Conservation (phyloP, 2,797 vertebrate genomes). For the Pipistrellus nathusii region DNA sequence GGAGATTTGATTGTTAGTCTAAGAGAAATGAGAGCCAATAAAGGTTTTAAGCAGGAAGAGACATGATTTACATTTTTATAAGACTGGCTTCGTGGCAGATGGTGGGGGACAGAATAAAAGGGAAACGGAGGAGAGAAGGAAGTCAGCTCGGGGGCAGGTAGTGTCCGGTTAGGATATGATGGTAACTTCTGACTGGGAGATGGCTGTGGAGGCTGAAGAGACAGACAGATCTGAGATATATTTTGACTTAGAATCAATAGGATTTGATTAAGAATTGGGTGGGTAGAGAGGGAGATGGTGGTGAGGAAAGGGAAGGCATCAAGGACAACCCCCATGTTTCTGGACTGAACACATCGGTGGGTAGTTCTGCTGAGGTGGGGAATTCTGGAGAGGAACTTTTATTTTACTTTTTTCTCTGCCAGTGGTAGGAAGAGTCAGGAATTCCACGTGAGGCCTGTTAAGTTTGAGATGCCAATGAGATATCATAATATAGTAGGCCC, state of each 20-base stretch:
- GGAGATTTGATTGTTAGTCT: not conserved
- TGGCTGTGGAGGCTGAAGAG: not conserved
- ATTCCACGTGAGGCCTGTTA: not conserved
- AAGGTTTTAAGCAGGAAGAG: not conserved
- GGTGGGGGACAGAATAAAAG: not conserved
- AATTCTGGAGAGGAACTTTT: not conserved
- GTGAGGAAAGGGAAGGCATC: not conserved
- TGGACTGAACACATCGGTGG: not conserved
- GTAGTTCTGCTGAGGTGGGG: not conserved
- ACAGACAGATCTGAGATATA: not conserved
- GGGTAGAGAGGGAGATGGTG: not conserved
- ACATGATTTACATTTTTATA: not conserved
- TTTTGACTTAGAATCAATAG: not conserved
- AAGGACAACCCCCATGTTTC: not conserved
- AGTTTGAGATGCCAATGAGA: not conserved
- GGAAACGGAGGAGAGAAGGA: not conserved
- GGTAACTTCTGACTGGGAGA: not conserved
- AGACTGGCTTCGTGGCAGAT: not conserved
- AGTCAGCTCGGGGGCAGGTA: not conserved
- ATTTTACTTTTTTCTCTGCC: not conserved
- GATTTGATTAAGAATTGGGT: not conserved
- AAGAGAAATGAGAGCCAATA: not conserved
- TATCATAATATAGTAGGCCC: not conserved
- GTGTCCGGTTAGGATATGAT: not conserved
- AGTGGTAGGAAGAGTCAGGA: not conserved